Percentiles rank a stretch among this genome's conserved stretches.
phyloP scores from a whole-genome alignment of 2,888 invertebrate genomes.

The Nycteola revayana region DNA sequence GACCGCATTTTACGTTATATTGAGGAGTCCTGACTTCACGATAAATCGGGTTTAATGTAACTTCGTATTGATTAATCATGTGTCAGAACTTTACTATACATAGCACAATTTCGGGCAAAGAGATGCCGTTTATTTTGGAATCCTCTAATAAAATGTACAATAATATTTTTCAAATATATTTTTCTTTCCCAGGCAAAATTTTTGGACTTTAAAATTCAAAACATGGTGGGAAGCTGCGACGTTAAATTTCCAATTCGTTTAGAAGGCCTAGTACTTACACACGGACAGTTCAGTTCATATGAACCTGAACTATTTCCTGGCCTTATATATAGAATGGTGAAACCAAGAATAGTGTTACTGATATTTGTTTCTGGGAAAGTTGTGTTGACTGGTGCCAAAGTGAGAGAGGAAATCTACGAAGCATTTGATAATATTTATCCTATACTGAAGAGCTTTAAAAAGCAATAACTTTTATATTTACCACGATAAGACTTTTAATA shows the following conservation, averaged over 20 bases:
- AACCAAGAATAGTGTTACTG: slow-evolving; percentile 97
- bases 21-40: too few relatives aligned
- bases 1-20: too few relatives aligned
- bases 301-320: slow-evolving; percentile 99
- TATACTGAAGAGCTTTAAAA: slow-evolving; percentile 97
- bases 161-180: too few relatives aligned
- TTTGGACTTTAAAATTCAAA: slow-evolving; percentile 91
- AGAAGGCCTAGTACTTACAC: slow-evolving; percentile 88
- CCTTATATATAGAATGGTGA: slow-evolving; percentile 98
- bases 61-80: too few relatives aligned
- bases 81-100: too few relatives aligned
- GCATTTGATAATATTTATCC: slow-evolving; percentile 98
- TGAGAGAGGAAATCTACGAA: slow-evolving; percentile 95
- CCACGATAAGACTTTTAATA: slow-evolving; percentile 14
- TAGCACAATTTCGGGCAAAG: too few relatives aligned
- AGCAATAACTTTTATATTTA: slow-evolving; percentile 77
- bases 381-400: slow-evolving; percentile 98
- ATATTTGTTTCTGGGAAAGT: slow-evolving; percentile 99
- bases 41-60: too few relatives aligned
- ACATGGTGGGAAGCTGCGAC: slow-evolving; percentile 91
- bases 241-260: slow-evolving; percentile 88
- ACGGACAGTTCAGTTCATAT: slow-evolving; percentile 91
- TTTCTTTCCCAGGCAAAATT: slow-evolving; percentile 86
- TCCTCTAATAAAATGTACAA: too few relatives aligned
- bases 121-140: too few relatives aligned